These are phyloP conservation scores for Garrulus glandarius DNA, from an alignment of 2,797 vertebrate species.

Conservation along the genomic window DNA sequence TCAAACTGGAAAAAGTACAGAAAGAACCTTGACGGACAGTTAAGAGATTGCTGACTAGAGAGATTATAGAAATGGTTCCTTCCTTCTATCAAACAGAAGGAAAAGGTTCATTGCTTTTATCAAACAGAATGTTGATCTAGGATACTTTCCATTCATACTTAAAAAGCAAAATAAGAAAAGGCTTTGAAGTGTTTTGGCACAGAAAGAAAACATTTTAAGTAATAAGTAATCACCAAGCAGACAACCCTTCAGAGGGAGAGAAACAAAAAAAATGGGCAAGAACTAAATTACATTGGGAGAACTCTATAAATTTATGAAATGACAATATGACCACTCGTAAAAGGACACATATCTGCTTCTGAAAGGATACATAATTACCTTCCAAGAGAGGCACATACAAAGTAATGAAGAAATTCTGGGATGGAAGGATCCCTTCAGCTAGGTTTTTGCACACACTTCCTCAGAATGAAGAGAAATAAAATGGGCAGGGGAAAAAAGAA, in stretches of 20 bases:
- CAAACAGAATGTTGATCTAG: neutral
- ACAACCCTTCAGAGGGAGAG: neutral
- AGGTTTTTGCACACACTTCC: neutral
- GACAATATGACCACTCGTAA: neutral
- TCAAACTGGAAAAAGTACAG: neutral
- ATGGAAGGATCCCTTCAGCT: neutral
- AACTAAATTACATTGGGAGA: neutral
- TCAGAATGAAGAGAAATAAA: neutral
- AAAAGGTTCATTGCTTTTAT: neutral
- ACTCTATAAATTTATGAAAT: neutral
- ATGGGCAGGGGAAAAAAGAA: accelerated
- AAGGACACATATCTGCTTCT: neutral
- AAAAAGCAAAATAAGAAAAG: neutral
- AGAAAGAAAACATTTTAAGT: neutral
- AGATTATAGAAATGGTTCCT: neutral
- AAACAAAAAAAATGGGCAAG: neutral
- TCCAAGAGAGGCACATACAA: neutral
- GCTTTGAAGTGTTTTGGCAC: neutral
- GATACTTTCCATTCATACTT: neutral
- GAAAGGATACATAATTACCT: neutral
- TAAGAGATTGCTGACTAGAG: neutral
- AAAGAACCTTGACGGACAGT: neutral
- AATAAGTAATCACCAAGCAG: neutral
- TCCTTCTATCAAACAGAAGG: neutral
- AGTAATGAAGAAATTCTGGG: neutral